Evolutionary conservation across 2,888 invertebrate species (phyloP).

Genomic region (Autographa gamma): DNA sequence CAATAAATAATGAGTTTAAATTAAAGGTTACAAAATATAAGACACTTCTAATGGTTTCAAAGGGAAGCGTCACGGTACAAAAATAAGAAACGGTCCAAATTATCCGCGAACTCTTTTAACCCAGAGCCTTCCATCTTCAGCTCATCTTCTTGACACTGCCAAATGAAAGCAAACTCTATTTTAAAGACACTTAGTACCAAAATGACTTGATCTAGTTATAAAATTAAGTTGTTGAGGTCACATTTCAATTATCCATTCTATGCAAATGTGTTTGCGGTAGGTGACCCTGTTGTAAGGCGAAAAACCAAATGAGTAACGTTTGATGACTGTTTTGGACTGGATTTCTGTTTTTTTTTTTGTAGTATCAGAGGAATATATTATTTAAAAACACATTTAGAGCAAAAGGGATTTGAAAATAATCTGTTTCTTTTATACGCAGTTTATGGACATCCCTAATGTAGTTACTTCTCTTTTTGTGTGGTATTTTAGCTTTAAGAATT

Average conservation of each 20-base stretch:
- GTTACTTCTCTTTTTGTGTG: constrained; percentile 3
- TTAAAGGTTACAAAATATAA: not conserved
- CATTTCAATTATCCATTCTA: constrained; percentile 71
- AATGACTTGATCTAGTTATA: constrained; percentile 19
- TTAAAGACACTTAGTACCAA: constrained; percentile 16
- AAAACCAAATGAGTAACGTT: constrained; percentile 45
- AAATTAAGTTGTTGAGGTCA: constrained; percentile 53
- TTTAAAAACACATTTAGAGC: not conserved
- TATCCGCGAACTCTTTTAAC: constrained; percentile 10
- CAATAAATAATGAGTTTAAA: not conserved
- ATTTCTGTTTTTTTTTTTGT: not conserved
- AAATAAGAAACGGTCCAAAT: too few relatives aligned
- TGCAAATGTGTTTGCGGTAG: constrained; percentile 70
- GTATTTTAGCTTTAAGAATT: constrained; percentile 3
- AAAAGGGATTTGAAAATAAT: not conserved
- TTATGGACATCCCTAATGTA: not conserved
- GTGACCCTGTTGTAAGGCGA: constrained; percentile 41
- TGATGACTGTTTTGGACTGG: constrained; percentile 18
- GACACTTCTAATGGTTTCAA: too few relatives aligned
- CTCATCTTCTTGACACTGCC: constrained; percentile 29
- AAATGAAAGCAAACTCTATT: constrained; percentile 54
- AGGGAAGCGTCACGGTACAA: too few relatives aligned
- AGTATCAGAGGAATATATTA: not conserved
- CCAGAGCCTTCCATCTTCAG: constrained; percentile 23
- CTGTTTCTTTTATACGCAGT: not conserved